A percentile compares a stretch with the other conserved stretches of the same genome.
Conservation (phyloP, 2,888 invertebrate species). For the Automeris io region DNA sequence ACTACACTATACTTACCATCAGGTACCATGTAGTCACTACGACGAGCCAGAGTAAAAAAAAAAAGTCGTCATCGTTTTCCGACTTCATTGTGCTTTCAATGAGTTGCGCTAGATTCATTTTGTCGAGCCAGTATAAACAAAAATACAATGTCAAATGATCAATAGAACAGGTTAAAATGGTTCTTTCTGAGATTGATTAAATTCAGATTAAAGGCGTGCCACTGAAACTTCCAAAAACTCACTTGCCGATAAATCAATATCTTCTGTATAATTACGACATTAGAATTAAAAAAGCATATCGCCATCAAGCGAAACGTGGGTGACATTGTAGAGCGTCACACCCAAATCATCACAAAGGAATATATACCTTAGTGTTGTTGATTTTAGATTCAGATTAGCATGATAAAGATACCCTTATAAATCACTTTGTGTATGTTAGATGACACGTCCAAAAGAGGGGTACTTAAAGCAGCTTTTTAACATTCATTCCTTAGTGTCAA, state of each 20-base stretch:
- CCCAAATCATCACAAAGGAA: neutral
- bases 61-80: too few relatives aligned
- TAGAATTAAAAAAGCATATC: conserved; percentile 16
- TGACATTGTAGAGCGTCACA: conserved; percentile 6
- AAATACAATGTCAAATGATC: too few relatives aligned
- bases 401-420: neutral
- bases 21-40: too few relatives aligned
- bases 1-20: too few relatives aligned
- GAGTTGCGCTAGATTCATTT: too few relatives aligned
- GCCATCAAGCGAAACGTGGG: conserved; percentile 16
- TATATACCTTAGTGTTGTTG: neutral
- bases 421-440: conserved; percentile 21
- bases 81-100: too few relatives aligned
- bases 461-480: conserved; percentile 26
- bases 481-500: conserved; percentile 48
- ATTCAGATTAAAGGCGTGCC: neutral
- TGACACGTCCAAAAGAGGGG: conserved; percentile 18
- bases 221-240: neutral
- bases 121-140: too few relatives aligned
- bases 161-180: too few relatives aligned
- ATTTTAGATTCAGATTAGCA: neutral
- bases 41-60: too few relatives aligned
- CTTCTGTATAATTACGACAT: conserved; percentile 20
- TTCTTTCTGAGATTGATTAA: too few relatives aligned
- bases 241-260: conserved; percentile 5